A percentile compares a stretch with the other conserved stretches of the same genome.
phyloP scores from a whole-genome alignment of 2,113 vertebrate genomes.

The Crotalus viridis region DNA sequence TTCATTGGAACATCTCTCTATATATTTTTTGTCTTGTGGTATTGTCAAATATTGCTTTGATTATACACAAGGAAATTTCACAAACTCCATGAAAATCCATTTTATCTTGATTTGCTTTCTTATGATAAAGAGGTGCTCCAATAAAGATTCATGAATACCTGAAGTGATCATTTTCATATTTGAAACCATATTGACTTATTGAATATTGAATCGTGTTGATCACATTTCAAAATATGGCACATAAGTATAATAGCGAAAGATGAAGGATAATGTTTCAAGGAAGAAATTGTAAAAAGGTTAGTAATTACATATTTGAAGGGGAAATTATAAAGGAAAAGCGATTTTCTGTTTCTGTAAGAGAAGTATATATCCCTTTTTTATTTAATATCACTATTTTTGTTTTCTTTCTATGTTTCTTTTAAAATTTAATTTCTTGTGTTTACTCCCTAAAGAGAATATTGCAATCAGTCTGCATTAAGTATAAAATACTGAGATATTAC shows the following conservation, averaged over 20 bases:
- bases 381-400: neutral
- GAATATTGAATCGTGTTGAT: too few species aligned
- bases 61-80: neutral
- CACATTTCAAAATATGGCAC: too few species aligned
- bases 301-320: neutral
- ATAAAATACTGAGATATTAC: neutral
- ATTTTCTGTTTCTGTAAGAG: neutral
- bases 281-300: neutral
- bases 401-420: neutral
- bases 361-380: neutral
- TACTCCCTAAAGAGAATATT: neutral
- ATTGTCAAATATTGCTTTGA: neutral
- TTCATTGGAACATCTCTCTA: neutral
- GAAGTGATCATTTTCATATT: too few species aligned
- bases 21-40: neutral
- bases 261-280: neutral
- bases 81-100: neutral
- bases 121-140: too few species aligned
- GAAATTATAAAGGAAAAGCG: neutral
- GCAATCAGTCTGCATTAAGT: accelerated
- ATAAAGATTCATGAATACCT: too few species aligned
- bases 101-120: too few species aligned
- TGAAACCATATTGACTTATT: neutral
- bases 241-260: neutral
- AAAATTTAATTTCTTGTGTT: neutral